phyloP scores from a whole-genome alignment of 2,888 invertebrate species.

The Strigamia maritima region DNA sequence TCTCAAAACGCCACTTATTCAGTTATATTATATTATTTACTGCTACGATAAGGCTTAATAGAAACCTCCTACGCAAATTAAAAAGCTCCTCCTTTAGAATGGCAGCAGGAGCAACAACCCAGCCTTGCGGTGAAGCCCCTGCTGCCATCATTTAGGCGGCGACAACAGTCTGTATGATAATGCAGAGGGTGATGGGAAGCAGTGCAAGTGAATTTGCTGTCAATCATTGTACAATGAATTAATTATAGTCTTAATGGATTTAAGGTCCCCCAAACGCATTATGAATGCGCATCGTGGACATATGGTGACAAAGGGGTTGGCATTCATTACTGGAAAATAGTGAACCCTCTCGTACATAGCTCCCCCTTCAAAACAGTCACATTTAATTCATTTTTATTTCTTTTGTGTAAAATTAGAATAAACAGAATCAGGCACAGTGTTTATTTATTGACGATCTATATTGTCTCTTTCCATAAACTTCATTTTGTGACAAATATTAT shows the following conservation, averaged over 20 bases:
- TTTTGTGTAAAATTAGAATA: not conserved
- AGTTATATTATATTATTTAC: not conserved
- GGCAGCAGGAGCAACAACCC: not conserved
- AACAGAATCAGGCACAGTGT: not conserved
- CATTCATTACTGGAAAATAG: not conserved
- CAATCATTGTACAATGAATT: conserved; percentile 38
- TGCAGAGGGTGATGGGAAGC: not conserved
- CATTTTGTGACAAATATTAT: not conserved
- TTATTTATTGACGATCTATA: not conserved
- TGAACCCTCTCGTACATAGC: not conserved
- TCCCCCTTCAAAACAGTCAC: not conserved
- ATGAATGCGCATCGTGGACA: not conserved
- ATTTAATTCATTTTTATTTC: not conserved
- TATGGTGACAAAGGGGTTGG: not conserved
- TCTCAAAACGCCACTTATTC: not conserved
- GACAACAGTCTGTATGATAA: not conserved
- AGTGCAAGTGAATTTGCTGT: conserved; percentile 36
- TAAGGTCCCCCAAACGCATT: not conserved
- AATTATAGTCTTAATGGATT: conserved; percentile 37
- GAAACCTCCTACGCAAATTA: not conserved
- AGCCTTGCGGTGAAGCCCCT: not conserved
- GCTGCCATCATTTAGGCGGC: not conserved
- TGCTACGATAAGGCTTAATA: not conserved
- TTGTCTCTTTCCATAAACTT: not conserved
- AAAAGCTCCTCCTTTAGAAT: not conserved